These are phyloP conservation scores for Tympanoctomys barrerae DNA, from an alignment of 2,797 vertebrate genomes.

Conservation along the genomic window DNA sequence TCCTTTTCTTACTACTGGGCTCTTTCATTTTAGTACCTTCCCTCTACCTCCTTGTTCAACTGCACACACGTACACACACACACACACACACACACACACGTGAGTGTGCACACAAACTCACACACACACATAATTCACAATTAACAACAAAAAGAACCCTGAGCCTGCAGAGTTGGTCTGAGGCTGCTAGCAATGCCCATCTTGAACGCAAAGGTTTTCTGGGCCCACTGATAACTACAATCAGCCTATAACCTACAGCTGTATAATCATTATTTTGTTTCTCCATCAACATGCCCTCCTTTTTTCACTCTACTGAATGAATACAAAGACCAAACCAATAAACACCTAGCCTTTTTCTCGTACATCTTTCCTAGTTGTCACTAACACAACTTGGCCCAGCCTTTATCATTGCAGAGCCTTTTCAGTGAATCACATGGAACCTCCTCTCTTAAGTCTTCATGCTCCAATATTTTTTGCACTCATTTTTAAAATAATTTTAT, in stretches of 20 bases:
- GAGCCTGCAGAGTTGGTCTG: background rate
- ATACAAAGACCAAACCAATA: background rate
- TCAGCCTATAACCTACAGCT: background rate
- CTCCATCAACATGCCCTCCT: background rate
- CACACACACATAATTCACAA: background rate
- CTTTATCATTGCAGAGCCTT: background rate
- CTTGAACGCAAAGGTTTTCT: background rate
- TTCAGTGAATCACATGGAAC: background rate
- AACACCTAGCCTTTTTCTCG: background rate
- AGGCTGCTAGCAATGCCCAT: background rate
- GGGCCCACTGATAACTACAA: background rate
- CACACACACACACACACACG: background rate
- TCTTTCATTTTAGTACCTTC: constrained; percentile 23
- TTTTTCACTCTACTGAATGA: background rate
- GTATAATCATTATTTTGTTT: background rate
- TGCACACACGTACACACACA: background rate
- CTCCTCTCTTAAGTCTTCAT: background rate
- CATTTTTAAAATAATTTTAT: background rate
- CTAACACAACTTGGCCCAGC: background rate
- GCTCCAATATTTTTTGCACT: background rate
- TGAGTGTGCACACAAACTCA: background rate
- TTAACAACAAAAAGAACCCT: background rate
- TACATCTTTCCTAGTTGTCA: background rate
- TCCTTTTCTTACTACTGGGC: background rate
- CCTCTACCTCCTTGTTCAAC: background rate